A percentile compares a stretch with the other conserved stretches of the same genome.
phyloP scores from a whole-genome alignment of 2,797 vertebrate species.

The Champsocephalus esox region DNA sequence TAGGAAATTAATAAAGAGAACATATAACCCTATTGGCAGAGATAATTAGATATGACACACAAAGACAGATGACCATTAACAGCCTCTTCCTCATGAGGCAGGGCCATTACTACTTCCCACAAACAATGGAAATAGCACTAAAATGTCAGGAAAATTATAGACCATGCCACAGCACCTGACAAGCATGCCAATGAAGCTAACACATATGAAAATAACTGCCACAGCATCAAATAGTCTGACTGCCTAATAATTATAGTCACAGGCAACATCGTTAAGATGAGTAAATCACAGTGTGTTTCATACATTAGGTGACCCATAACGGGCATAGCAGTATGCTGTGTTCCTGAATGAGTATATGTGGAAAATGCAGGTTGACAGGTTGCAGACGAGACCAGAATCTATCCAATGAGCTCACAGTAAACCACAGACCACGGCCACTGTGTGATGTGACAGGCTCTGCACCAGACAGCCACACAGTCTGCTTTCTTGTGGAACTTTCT shows the following conservation, averaged over 20 bases:
- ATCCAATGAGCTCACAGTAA: slow-evolving; percentile 25
- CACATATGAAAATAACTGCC: slow-evolving; percentile 30
- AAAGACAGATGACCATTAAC: slow-evolving; percentile 3
- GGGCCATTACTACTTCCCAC: slow-evolving; percentile 20
- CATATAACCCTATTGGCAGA: too few species aligned
- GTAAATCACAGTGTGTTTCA: slow-evolving; percentile 23
- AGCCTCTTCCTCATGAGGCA: slow-evolving; percentile 6
- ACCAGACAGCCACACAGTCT: slow-evolving; percentile 6
- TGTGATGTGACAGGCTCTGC: slow-evolving; percentile 20
- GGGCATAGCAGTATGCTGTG: not conserved
- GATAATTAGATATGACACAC: not conserved
- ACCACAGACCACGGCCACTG: slow-evolving; percentile 18
- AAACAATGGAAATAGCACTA: slow-evolving; percentile 11
- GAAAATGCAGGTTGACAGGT: slow-evolving; percentile 36
- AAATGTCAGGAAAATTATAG: slow-evolving; percentile 42
- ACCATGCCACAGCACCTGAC: not conserved
- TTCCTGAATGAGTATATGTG: slow-evolving; percentile 19
- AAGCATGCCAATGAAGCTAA: slow-evolving; percentile 22
- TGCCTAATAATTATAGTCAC: slow-evolving; percentile 26
- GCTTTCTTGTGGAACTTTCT: slow-evolving; percentile 25
- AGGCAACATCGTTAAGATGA: slow-evolving; percentile 43
- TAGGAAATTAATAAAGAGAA: too few species aligned
- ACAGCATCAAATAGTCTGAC: slow-evolving; percentile 42
- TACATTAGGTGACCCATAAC: slow-evolving; percentile 10
- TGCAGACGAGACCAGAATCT: slow-evolving; percentile 3